Conservation (phyloP, 2,888 invertebrate genomes). For the Cephus runcator region DNA sequence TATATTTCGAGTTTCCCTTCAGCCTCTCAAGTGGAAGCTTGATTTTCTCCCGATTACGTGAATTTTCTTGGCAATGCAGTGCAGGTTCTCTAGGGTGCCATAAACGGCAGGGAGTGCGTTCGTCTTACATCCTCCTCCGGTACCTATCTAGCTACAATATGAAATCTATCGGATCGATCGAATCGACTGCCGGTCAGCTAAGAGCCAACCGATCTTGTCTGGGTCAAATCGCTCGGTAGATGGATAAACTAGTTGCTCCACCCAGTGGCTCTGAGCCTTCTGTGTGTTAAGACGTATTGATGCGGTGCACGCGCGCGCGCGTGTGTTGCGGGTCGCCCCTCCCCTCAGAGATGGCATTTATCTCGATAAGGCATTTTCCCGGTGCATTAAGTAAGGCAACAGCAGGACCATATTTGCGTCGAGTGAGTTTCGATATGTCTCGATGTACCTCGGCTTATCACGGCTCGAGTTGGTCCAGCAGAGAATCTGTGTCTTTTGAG, state of each 20-base stretch:
- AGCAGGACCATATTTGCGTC: not conserved
- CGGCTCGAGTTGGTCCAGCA: no score
- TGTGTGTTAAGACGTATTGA: no score
- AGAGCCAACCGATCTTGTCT: no score
- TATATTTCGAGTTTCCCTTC: not conserved
- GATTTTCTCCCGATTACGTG: not conserved
- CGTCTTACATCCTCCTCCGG: not conserved
- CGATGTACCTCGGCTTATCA: no score
- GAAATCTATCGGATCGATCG: not conserved
- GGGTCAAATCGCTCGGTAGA: not conserved
- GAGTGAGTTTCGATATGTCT: not conserved
- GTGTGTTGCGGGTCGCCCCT: no score
- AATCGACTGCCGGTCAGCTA: no score
- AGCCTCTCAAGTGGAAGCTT: not conserved
- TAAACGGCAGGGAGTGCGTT: not conserved
- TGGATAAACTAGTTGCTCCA: not conserved
- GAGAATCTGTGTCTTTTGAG: not conserved
- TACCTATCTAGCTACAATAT: not conserved
- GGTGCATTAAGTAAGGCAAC: not conserved
- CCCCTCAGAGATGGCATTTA: not conserved
- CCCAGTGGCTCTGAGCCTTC: no score
- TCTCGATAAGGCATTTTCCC: constrained; percentile 1
- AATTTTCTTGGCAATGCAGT: not conserved
- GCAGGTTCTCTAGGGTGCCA: not conserved
- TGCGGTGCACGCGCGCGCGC: no score